phyloP scores from a whole-genome alignment of 2,113 vertebrate genomes.

The Salvelinus fontinalis region DNA sequence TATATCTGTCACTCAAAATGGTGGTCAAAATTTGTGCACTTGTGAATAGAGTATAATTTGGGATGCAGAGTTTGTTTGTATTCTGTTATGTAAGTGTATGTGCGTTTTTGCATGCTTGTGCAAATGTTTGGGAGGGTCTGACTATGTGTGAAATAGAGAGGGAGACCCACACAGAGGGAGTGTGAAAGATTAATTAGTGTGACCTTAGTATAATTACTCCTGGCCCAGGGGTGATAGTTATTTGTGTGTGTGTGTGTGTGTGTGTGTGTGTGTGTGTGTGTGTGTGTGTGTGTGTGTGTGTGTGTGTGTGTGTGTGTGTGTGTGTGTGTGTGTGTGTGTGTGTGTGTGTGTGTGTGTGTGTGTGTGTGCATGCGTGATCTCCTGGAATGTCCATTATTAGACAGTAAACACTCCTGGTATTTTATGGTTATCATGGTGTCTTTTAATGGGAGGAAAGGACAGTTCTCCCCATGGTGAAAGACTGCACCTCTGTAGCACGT shows the following conservation, averaged over 20 bases:
- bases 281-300: conserved; percentile 6
- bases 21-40: too few species aligned
- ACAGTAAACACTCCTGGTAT: conserved; percentile 19
- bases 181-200: conserved; percentile 57
- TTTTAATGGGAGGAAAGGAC: conserved; percentile 11
- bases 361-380: conserved; percentile 1
- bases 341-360: too few species aligned
- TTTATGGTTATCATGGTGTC: background rate
- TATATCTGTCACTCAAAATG: too few species aligned
- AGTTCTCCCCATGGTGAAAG: conserved; percentile 22
- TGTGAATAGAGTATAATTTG: too few species aligned
- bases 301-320: background rate
- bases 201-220: conserved; percentile 57
- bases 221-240: conserved; percentile 42
- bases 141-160: conserved; percentile 31
- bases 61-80: background rate
- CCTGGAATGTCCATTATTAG: conserved; percentile 43
- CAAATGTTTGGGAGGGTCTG: conserved; percentile 24
- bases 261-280: background rate
- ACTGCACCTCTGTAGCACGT: conserved; percentile 4
- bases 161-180: conserved; percentile 24
- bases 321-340: background rate
- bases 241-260: conserved; percentile 4
- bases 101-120: conserved; percentile 27
- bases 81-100: conserved; percentile 20